phyloP scores from a whole-genome alignment of 2,888 invertebrate species.

The Phorcus lineatus region DNA sequence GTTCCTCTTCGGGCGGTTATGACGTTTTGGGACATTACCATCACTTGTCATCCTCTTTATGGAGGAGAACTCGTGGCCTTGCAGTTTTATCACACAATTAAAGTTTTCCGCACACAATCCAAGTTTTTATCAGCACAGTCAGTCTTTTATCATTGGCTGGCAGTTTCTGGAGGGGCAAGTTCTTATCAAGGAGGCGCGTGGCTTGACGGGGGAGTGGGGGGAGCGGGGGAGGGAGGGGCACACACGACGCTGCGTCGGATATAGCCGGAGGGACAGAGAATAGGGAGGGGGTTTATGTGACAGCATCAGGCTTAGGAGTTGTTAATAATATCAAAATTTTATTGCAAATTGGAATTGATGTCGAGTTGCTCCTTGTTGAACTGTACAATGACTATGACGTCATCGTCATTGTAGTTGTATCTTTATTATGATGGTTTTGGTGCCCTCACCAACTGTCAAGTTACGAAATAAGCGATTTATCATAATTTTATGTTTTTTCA shows the following conservation, averaged over 20 bases:
- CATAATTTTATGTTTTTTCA: too few species aligned
- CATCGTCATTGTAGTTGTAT: too few species aligned
- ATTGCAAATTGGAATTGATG: neutral
- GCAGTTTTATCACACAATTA: conserved; percentile 13
- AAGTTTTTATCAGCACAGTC: neutral
- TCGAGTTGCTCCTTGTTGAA: neutral
- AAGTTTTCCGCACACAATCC: conserved; percentile 10
- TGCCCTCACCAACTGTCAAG: too few species aligned
- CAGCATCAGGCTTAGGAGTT: neutral
- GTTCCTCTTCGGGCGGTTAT: neutral
- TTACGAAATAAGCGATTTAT: too few species aligned
- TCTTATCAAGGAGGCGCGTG: neutral
- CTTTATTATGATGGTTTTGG: too few species aligned
- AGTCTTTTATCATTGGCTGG: neutral
- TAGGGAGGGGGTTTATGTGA: neutral
- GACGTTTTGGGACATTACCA: neutral
- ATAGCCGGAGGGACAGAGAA: too few species aligned
- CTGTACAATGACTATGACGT: too few species aligned
- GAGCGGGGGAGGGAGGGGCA: too few species aligned
- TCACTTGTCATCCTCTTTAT: neutral
- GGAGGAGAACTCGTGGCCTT: neutral
- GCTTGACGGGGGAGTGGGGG: neutral
- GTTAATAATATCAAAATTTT: neutral
- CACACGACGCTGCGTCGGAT: too few species aligned
- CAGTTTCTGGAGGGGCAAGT: neutral